Percentiles rank a stretch among this genome's conserved stretches.
Conservation (phyloP, 2,113 vertebrate genomes). For the Siphamia tubifer region DNA sequence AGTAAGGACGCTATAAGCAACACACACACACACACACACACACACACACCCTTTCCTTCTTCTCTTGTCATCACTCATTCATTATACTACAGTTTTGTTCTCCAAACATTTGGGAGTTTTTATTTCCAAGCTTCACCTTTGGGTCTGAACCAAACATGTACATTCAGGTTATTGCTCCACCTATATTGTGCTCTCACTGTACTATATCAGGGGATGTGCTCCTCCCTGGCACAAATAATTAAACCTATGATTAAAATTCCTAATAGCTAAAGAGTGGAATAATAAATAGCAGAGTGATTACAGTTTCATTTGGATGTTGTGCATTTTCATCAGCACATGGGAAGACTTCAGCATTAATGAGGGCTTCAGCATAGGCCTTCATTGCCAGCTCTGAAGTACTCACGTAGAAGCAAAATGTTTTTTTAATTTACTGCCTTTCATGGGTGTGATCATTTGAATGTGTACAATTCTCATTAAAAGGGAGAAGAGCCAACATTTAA, state of each 20-base stretch:
- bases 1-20: no score
- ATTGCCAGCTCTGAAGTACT: constrained; percentile 6
- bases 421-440: constrained; percentile 38
- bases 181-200: neutral
- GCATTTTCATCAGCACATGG: constrained; percentile 28
- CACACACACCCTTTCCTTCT: no score
- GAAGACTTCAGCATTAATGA: constrained; percentile 26
- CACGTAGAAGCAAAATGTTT: constrained; percentile 21
- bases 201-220: neutral
- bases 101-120: no score
- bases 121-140: no score
- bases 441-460: neutral
- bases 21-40: no score
- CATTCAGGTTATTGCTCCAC: no score
- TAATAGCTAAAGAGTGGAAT: constrained; percentile 28
- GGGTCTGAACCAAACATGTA: no score
- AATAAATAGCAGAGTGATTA: constrained; percentile 51
- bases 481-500: neutral
- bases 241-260: constrained; percentile 51
- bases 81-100: no score
- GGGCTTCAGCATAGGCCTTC: constrained; percentile 2
- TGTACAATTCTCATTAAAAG: constrained; percentile 11
- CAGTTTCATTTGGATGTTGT: constrained; percentile 43
- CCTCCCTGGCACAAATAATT: constrained; percentile 40
- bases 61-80: no score